These are phyloP conservation scores for Epiblema foenella DNA, from an alignment of 2,888 invertebrate species.

Conservation along the genomic window DNA sequence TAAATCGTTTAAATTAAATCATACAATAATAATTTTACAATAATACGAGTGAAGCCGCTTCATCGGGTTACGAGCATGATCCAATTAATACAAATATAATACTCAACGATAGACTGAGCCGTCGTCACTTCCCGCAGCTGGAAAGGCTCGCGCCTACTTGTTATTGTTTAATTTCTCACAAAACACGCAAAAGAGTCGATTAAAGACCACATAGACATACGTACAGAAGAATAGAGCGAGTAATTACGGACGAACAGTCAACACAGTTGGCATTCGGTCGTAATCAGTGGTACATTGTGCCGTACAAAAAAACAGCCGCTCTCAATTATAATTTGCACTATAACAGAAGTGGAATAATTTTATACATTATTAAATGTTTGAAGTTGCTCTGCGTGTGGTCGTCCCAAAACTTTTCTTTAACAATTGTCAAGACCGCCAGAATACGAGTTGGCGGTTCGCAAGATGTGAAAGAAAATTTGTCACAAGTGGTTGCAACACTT, in stretches of 20 bases:
- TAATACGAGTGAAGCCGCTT: constrained; percentile 26
- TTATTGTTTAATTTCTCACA: constrained; percentile 38
- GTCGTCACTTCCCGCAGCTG: constrained; percentile 29
- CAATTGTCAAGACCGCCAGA: neutral
- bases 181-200: constrained; percentile 45
- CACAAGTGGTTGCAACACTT: neutral
- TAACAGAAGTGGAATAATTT: constrained; percentile 12
- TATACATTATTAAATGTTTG: constrained; percentile 15
- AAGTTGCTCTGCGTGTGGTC: neutral
- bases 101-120: constrained; percentile 33
- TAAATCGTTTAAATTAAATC: constrained; percentile 22
- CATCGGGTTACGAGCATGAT: constrained; percentile 30
- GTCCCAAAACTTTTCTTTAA: neutral
- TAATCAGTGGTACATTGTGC: constrained; percentile 38
- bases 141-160: constrained; percentile 32
- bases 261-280: constrained; percentile 56
- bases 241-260: constrained; percentile 55
- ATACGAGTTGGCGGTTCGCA: neutral
- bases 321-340: constrained; percentile 23
- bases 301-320: constrained; percentile 22
- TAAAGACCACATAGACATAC: constrained; percentile 43
- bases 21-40: constrained; percentile 5
- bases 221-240: constrained; percentile 52
- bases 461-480: neutral
- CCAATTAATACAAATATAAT: constrained; percentile 38